Evolutionary conservation across 2,888 invertebrate species (phyloP), one percentile per base, ranked within the genome.

Genomic region (Theretra japonica): DNA sequence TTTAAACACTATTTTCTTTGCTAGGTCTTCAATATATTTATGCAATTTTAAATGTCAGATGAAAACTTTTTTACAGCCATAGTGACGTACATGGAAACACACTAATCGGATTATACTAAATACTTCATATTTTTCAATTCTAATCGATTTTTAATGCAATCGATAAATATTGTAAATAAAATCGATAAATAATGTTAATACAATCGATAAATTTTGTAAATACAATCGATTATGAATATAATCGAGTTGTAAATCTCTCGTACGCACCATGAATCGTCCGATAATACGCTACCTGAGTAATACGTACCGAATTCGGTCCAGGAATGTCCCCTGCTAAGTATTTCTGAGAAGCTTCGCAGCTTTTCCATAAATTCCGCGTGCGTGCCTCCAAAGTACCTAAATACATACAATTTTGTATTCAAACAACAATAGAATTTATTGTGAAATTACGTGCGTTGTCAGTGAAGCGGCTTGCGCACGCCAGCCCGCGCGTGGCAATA

Each of bases 361-460:
- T 84, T 86, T 83, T 78, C 79, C 82, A 83, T 80, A 85, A 86
- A 92, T 90, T 90, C 90, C 80, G 82, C 80, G 81, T 83, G 88
- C 90, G 89, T 87, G 75, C 87, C 83, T 83, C 82, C 85, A 88
- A 88, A 88, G 88, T 92, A 90, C 91, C 91, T 89, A 89, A 92
- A 90, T 91, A 91, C 91, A 91, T 92, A 87, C 88, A 84, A 88
- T 89, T 90, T 86, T 86, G 90, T 91, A 93, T 93, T 91, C 93
- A 83, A 86, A 85, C 89, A 87, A 86, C 88, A 86, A 87, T 89
- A 86, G 90, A 87, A 93, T 93, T 93, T 94, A 94, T 93, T 92
- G 93, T 92, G 86, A 86, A 90, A 84, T 83, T 92, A 93, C 93
- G 93, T 93, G 93, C 85, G 75, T 78, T 85, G 88, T 86, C 85